Evolutionary conservation across 2,888 invertebrate species (phyloP), one percentile per base, ranked within the genome.

Genomic region (Ganaspis brasiliensis): DNA sequence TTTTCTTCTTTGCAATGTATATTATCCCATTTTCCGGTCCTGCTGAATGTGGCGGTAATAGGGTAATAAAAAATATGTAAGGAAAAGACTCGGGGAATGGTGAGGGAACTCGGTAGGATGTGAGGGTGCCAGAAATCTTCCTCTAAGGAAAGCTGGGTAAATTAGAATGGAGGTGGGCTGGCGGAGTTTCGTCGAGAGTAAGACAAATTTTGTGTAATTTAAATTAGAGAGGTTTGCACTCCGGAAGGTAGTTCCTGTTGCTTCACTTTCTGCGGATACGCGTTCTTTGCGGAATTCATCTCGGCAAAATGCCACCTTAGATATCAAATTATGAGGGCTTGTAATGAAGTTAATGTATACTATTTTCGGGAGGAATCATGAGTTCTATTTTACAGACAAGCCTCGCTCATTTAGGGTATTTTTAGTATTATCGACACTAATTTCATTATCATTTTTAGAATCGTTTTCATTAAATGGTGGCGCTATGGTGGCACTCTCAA

Each of bases 171-270:
- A 77, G 75, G 57, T 75, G 76, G 73, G 76, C 77, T 78, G 74
- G 79, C 77, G 78, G 77, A 83, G 79, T 79, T 81, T 80, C 78
- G 79, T 75, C 76, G 80, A 82, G 84, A 86, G 86, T 85, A 85
- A 85, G 86, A 86, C 85, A 85, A 86, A 86, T 86, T 85, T 86
- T 82, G 83, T 81, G 85, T 85, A 85, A 87, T 86, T 85, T 85
- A 84, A 84, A 83, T 83, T 83, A 81, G 81, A 82, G 77, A 78
- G 59, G 79, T 74, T 63, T 49, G 55, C 37, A 35, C 21, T 37
- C n/a, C 49, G 59, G n/a, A 45, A 72, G 37, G 55, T 63, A 40
- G 63, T 63, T 63, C 37, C 21, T 63, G 63, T 63, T 63, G 63
- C 63, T 61, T 37, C 37, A 61, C 37, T 61, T 61, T n/a, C 19